A percentile compares a stretch with the other conserved stretches of the same genome.
Conservation (phyloP, 2,113 vertebrate genomes). For the Nestor notabilis region DNA sequence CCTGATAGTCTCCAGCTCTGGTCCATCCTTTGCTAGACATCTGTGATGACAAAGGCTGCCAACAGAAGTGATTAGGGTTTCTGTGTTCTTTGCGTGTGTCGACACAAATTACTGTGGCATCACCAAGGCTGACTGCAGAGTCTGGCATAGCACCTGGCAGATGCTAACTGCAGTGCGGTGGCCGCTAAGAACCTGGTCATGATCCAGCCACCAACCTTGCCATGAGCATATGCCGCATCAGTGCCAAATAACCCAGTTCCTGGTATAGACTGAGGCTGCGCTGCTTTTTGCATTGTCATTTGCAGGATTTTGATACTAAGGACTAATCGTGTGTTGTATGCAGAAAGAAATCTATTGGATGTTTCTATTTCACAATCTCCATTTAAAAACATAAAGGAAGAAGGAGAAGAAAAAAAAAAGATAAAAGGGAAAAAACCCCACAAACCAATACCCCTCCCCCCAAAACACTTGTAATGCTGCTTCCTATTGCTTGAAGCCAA, state of each 20-base stretch:
- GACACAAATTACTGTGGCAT: neutral
- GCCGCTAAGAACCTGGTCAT: too few relatives aligned
- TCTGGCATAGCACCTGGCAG: neutral
- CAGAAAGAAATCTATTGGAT: neutral
- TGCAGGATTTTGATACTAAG: neutral
- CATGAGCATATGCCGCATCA: neutral
- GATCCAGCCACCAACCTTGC: neutral
- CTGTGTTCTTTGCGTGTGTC: neutral
- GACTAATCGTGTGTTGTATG: neutral
- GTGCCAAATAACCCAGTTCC: neutral
- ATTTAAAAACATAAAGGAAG: neutral
- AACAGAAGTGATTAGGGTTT: neutral
- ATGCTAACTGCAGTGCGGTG: fast-evolving
- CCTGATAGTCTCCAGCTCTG: neutral
- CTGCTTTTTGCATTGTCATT: neutral
- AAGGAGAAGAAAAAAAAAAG: too few relatives aligned
- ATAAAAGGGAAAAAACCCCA: too few relatives aligned
- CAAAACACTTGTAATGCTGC: neutral
- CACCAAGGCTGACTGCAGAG: neutral
- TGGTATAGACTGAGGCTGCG: neutral
- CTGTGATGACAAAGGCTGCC: neutral
- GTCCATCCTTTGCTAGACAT: neutral
- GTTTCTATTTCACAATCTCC: neutral
- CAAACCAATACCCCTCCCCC: neutral
- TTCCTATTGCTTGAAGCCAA: neutral